A percentile compares a stretch with the other conserved stretches of the same genome.
These are phyloP conservation scores for Clarias gariepinus DNA, from an alignment of 2,113 vertebrate genomes.

Conservation along the genomic window DNA sequence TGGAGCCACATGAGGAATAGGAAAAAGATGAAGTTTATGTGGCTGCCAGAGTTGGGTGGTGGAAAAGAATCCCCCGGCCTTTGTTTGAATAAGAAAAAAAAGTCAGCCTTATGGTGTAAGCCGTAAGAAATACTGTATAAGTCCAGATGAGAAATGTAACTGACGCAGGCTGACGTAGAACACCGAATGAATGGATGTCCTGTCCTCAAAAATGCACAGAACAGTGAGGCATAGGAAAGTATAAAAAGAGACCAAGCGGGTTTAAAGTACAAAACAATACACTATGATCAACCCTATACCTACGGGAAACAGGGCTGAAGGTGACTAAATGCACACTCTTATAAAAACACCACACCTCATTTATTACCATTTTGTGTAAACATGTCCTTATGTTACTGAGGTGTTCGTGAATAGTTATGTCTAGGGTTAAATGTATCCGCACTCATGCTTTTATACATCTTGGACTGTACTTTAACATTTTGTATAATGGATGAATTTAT, in stretches of 20 bases:
- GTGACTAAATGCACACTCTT: slow-evolving; percentile 4
- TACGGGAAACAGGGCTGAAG: background rate
- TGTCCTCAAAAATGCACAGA: slow-evolving; percentile 18
- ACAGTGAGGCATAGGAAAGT: slow-evolving; percentile 1
- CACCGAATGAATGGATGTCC: slow-evolving; percentile 23
- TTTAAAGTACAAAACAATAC: slow-evolving; percentile 8
- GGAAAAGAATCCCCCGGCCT: slow-evolving; percentile 38
- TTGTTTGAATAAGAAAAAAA: slow-evolving; percentile 50
- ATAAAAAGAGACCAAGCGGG: background rate
- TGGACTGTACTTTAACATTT: background rate
- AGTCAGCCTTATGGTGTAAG: slow-evolving; percentile 51
- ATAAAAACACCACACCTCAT: background rate
- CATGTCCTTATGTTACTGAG: background rate
- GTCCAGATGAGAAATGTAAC: slow-evolving; percentile 51
- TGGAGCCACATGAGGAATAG: background rate
- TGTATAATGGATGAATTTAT: background rate
- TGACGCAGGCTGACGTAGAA: slow-evolving; percentile 57
- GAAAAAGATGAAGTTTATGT: background rate
- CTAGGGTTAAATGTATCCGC: background rate
- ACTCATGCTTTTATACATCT: background rate
- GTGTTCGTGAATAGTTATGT: background rate
- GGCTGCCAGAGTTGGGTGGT: slow-evolving; percentile 4
- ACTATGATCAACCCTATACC: background rate
- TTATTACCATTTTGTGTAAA: background rate
- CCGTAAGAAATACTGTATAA: slow-evolving; percentile 53